These are phyloP conservation scores for Drosophila kepulauana DNA, from an alignment of 1,140 invertebrate genomes.

Conservation along the genomic window DNA sequence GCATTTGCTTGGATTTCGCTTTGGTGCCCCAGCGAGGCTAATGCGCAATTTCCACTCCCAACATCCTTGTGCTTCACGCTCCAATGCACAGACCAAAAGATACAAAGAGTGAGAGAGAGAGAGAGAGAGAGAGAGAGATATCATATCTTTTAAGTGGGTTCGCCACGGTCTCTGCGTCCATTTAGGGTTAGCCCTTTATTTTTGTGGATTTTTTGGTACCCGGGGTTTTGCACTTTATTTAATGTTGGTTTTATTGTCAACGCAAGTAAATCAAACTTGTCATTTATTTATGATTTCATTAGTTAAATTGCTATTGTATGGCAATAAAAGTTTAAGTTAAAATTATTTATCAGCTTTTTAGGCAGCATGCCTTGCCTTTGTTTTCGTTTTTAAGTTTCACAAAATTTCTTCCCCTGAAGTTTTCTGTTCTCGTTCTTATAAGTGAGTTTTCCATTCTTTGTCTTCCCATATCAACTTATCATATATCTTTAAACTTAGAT, in stretches of 20 bases:
- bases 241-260: constrained; percentile 64
- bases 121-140: neutral
- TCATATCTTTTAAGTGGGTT: constrained; percentile 30
- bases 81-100: constrained; percentile 39
- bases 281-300: constrained; percentile 76
- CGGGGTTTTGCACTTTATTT: constrained; percentile 68
- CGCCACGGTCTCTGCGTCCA: constrained; percentile 26
- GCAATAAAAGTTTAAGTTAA: neutral
- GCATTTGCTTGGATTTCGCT: constrained; percentile 52
- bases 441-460: constrained; percentile 32
- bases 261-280: constrained; percentile 70
- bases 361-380: neutral
- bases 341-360: neutral
- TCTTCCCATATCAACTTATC: neutral
- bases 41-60: constrained; percentile 65
- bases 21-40: constrained; percentile 51
- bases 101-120: neutral
- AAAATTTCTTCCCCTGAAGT: neutral
- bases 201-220: constrained; percentile 17
- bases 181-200: constrained; percentile 56
- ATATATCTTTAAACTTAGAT: neutral
- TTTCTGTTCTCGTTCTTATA: constrained; percentile 29
- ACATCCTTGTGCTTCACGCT: constrained; percentile 42
- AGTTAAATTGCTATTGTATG: constrained; percentile 55
- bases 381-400: neutral